Evolutionary conservation across 2,797 vertebrate genomes (phyloP).

Genomic region (Acipenser oxyrinchus): DNA sequence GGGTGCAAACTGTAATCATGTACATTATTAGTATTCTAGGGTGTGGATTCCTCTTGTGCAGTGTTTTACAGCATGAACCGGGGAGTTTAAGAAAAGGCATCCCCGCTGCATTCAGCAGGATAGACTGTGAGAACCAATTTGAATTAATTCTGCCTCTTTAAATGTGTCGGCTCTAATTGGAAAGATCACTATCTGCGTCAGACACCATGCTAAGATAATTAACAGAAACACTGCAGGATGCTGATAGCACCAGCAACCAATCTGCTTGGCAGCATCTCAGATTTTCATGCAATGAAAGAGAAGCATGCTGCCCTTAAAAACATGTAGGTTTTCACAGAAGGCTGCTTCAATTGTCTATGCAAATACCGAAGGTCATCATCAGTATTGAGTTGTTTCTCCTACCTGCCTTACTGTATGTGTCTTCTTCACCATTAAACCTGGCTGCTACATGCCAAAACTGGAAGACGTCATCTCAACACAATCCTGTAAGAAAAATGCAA

Average conservation of each 20-base stretch:
- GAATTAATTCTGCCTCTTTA: slow-evolving; percentile 59
- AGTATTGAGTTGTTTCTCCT: slow-evolving; percentile 16
- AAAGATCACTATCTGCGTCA: slow-evolving; percentile 46
- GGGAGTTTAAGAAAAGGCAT: slow-evolving; percentile 26
- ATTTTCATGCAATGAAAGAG: background rate
- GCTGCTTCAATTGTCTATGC: slow-evolving; percentile 15
- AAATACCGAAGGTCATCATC: slow-evolving; percentile 12
- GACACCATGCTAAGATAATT: slow-evolving; percentile 43
- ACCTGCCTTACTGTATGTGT: slow-evolving; percentile 22
- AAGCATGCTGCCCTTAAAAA: background rate
- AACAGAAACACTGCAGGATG: slow-evolving; percentile 41
- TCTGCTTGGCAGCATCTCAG: slow-evolving; percentile 24
- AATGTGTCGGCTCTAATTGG: slow-evolving; percentile 46
- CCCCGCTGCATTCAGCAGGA: slow-evolving; percentile 31
- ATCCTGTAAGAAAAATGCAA: too few relatives aligned
- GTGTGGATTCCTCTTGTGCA: slow-evolving; percentile 31
- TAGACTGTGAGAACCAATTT: slow-evolving; percentile 51
- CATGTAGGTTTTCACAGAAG: background rate
- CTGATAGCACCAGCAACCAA: slow-evolving; percentile 31
- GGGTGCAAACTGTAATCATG: slow-evolving; percentile 37
- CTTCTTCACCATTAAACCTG: background rate
- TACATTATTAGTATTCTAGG: slow-evolving; percentile 43
- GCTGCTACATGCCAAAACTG: too few relatives aligned
- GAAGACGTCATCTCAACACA: too few relatives aligned
- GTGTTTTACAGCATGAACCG: slow-evolving; percentile 26